A percentile compares a stretch with the other conserved stretches of the same genome.
Evolutionary conservation across 2,113 vertebrate species (phyloP).

Genomic region (Syngnathus typhle): DNA sequence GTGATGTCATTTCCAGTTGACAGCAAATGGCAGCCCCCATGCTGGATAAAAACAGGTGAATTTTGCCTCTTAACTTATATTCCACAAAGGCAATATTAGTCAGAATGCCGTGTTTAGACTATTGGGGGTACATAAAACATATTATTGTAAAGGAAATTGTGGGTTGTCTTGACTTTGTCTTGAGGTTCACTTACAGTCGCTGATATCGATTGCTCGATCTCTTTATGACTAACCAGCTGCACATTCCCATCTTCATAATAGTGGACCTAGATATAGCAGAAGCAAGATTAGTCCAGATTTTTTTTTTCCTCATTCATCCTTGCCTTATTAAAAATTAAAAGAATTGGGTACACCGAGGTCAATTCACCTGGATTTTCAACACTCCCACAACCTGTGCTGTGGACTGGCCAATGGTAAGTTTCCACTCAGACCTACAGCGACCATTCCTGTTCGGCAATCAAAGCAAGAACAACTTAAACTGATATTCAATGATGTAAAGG

Average conservation of each 20-base stretch:
- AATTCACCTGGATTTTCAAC: constrained; percentile 94
- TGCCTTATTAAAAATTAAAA: neutral
- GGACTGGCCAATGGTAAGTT: constrained; percentile 90
- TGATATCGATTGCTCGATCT: constrained; percentile 88
- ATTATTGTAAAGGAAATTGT: too few species aligned
- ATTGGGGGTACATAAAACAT: too few species aligned
- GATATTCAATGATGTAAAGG: neutral
- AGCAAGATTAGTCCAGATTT: neutral
- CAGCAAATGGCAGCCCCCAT: too few species aligned
- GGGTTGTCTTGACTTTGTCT: too few species aligned
- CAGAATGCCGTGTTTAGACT: too few species aligned
- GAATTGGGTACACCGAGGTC: neutral
- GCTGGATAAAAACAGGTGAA: too few species aligned
- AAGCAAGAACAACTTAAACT: neutral
- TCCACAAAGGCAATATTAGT: too few species aligned
- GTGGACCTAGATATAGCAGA: constrained; percentile 78
- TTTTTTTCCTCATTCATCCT: neutral
- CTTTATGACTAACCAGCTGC: constrained; percentile 98
- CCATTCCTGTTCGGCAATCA: constrained; percentile 80
- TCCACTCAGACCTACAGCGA: constrained; percentile 98
- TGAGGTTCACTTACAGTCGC: constrained; percentile 81
- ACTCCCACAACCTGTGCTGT: constrained; percentile 94
- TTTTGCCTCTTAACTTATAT: too few species aligned
- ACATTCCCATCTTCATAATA: constrained; percentile 99
- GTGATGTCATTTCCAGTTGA: too few species aligned